Evolutionary conservation across 1,140 invertebrate species (phyloP), one percentile per base, ranked within the genome.

Genomic region (Probaryconus sp.): DNA sequence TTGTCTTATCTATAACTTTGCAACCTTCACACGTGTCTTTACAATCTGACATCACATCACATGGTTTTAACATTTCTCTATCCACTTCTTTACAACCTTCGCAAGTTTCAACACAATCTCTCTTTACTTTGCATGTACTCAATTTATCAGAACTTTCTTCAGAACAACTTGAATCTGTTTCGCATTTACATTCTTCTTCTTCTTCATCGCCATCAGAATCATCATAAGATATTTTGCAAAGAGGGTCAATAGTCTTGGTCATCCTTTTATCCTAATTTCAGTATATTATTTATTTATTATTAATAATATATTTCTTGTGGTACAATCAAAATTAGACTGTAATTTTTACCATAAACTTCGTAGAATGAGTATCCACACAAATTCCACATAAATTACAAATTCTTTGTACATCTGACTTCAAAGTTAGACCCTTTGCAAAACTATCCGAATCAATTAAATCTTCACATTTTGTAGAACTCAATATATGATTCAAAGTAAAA

Each of bases 401-500:
- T 40, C 24, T 16, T 3, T 28, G 37, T 10, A 60, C 40, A 2
- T 65, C 31, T 7, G 16, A 13, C 33, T 60, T 72, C 7, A 72
- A 31, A 28, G 6, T 18, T 35, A 37, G 1, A 9, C 0, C 50
- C 43, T n/a, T 45, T 61, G n/a, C n/a, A n/a, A n/a, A n/a, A n/a
- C n/a, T n/a, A n/a, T n/a, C n/a, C n/a, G n/a, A n/a, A 28, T 48
- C 9, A 4, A 17, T 7, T 1, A 18, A 10, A 24, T 37, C 9
- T 31, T 5, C 38, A 18, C 14, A 9, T 18, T 87, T 87, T 0
- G 88, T 80, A 21, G 88, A 88, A 2, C 83, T 80, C 31, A 85
- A 82, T 77, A 92, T 92, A 78, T 91, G 90, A 51, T 91, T 88
- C 24, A 88, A 85, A 1, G 91, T 92, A 71, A 91, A 92, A 31